These are phyloP conservation scores for Gila robusta DNA, from an alignment of 2,797 vertebrate species.

Conservation along the genomic window DNA sequence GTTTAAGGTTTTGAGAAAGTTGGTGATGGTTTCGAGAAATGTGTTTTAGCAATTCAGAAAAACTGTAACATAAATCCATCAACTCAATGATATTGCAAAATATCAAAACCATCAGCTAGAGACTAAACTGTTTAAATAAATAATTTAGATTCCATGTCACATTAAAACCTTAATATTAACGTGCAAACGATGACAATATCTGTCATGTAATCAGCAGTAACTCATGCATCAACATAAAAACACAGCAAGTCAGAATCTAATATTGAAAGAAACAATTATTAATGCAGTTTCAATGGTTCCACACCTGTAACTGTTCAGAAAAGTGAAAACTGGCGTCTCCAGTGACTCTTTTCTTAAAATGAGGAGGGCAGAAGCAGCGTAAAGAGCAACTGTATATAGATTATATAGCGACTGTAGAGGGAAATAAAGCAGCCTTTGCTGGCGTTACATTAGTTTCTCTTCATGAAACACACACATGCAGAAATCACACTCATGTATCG, in stretches of 20 bases:
- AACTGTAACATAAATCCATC: not conserved
- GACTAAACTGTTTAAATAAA: not conserved
- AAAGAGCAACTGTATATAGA: not conserved
- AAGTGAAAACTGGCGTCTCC: slow-evolving; percentile 6
- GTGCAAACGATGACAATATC: not conserved
- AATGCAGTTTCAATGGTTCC: not conserved
- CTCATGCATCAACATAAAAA: not conserved
- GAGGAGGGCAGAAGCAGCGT: not conserved
- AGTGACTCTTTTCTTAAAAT: not conserved
- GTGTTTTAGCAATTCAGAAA: too few species aligned
- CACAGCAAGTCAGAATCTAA: not conserved
- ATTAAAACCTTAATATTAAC: not conserved
- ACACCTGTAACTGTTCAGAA: slow-evolving; percentile 16
- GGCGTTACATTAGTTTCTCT: not conserved
- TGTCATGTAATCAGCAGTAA: not conserved
- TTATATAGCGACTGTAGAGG: not conserved
- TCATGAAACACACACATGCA: slow-evolving; percentile 2
- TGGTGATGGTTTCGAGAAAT: too few species aligned
- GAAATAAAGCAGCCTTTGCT: not conserved
- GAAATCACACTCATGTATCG: not conserved
- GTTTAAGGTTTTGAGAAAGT: too few species aligned
- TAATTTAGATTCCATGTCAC: not conserved
- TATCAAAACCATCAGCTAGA: not conserved
- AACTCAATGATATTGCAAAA: not conserved
- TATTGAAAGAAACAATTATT: not conserved